phyloP scores from a whole-genome alignment of 1,140 invertebrate genomes.

The Ditylenchus dipsaci region DNA sequence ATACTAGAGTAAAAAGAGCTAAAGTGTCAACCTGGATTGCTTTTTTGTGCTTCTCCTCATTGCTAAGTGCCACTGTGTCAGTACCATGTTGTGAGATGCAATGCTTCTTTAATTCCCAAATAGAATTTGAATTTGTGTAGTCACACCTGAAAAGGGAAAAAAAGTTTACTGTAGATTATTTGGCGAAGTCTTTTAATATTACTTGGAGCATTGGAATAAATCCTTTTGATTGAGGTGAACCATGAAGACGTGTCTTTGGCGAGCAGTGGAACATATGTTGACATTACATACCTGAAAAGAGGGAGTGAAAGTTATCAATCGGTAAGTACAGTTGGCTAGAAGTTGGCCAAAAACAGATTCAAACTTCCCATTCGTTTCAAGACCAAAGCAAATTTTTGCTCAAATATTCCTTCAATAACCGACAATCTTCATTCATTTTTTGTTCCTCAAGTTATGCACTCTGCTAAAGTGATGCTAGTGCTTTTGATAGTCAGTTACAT shows the following conservation, averaged over 20 bases:
- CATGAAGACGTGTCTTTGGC: constrained; percentile 50
- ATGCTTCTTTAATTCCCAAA: constrained; percentile 48
- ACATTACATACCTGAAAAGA: constrained; percentile 40
- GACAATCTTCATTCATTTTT: too few species aligned
- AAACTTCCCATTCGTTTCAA: too few species aligned
- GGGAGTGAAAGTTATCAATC: background rate
- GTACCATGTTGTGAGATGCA: constrained; percentile 40
- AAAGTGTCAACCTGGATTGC: constrained; percentile 30
- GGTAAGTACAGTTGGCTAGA: too few species aligned
- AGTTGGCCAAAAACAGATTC: too few species aligned
- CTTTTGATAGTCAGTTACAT: too few species aligned
- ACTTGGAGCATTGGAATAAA: constrained; percentile 36
- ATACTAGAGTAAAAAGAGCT: background rate
- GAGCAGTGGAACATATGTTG: constrained; percentile 41
- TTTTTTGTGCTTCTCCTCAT: constrained; percentile 46
- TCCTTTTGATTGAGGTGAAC: constrained; percentile 44
- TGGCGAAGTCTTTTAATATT: too few species aligned
- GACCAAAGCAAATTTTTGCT: too few species aligned
- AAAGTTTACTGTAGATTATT: too few species aligned
- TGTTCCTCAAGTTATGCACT: too few species aligned
- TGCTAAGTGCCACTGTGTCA: constrained; percentile 35
- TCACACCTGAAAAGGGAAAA: constrained; percentile 24
- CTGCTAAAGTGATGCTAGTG: too few species aligned
- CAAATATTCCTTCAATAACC: too few species aligned
- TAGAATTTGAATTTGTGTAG: constrained; percentile 51